phyloP scores from a whole-genome alignment of 2,113 vertebrate genomes.

The Lagopus muta region DNA sequence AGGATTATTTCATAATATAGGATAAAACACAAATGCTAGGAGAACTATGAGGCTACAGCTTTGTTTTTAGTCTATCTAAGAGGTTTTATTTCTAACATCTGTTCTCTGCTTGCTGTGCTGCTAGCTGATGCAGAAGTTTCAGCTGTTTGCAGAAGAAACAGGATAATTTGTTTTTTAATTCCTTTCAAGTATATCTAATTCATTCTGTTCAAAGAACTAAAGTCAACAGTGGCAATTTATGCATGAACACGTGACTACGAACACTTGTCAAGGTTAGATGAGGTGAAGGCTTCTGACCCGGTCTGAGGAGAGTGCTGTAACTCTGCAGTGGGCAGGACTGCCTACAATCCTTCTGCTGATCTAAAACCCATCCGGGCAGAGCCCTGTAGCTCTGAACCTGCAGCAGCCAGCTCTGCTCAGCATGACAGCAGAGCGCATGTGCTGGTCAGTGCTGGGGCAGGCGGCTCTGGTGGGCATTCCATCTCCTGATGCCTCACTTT shows the following conservation, averaged over 20 bases:
- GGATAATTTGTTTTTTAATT: background rate
- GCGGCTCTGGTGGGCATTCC: background rate
- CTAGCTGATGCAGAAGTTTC: background rate
- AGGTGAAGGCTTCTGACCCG: background rate
- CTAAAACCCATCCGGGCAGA: background rate
- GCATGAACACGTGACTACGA: background rate
- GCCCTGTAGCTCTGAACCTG: background rate
- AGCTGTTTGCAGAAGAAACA: background rate
- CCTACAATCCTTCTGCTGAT: background rate
- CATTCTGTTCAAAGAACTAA: background rate
- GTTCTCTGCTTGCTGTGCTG: background rate
- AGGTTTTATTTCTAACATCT: background rate
- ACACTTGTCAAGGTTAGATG: background rate
- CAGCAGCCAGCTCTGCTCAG: background rate
- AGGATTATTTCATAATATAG: background rate
- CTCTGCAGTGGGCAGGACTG: background rate
- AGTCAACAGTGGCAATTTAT: background rate
- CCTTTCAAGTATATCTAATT: background rate
- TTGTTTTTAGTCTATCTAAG: background rate
- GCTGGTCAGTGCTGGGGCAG: fast-evolving
- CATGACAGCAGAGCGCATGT: no score
- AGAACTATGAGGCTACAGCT: background rate
- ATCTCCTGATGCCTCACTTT: background rate
- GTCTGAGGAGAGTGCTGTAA: background rate
- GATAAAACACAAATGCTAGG: background rate